Conservation (phyloP, 2,888 invertebrate genomes). For the Eristalis intricaria region DNA sequence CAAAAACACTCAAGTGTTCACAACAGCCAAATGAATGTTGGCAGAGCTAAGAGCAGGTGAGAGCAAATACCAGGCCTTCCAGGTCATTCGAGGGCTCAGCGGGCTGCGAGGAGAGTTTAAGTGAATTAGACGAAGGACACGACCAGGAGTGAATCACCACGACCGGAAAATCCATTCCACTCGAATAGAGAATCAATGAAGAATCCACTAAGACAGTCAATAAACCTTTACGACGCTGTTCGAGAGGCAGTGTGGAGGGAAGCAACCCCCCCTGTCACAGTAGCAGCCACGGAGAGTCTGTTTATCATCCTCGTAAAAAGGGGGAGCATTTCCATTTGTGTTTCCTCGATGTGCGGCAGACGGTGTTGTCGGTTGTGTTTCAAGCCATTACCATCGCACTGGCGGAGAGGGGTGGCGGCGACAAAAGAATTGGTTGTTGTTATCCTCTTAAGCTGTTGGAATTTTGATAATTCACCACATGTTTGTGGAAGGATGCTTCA, state of each 20-base stretch:
- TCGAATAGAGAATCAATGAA: constrained; percentile 58
- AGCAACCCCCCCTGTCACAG: not conserved
- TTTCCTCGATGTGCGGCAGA: constrained; percentile 59
- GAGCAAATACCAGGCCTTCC: constrained; percentile 26
- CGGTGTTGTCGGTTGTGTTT: constrained; percentile 50
- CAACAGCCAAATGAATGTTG: constrained; percentile 42
- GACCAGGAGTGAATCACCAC: not conserved
- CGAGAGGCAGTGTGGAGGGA: not conserved
- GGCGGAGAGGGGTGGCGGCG: not conserved
- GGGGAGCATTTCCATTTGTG: constrained; percentile 53
- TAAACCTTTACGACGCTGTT: constrained; percentile 36
- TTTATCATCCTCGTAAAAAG: constrained; percentile 52
- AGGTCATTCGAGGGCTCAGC: not conserved
- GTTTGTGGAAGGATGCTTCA: constrained; percentile 67
- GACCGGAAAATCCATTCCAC: constrained; percentile 23
- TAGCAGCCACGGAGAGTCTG: constrained; percentile 3
- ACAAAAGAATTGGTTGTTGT: constrained; percentile 44
- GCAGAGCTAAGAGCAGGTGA: constrained; percentile 54
- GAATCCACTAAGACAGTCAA: constrained; percentile 46
- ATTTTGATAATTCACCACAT: constrained; percentile 70
- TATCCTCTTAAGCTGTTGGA: constrained; percentile 59
- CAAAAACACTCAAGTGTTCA: not conserved
- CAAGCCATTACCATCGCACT: constrained; percentile 50
- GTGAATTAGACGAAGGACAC: constrained; percentile 37
- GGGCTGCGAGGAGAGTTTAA: constrained; percentile 12